Evolutionary conservation across 2,888 invertebrate genomes (phyloP).

Genomic region (Tortrix viridana): DNA sequence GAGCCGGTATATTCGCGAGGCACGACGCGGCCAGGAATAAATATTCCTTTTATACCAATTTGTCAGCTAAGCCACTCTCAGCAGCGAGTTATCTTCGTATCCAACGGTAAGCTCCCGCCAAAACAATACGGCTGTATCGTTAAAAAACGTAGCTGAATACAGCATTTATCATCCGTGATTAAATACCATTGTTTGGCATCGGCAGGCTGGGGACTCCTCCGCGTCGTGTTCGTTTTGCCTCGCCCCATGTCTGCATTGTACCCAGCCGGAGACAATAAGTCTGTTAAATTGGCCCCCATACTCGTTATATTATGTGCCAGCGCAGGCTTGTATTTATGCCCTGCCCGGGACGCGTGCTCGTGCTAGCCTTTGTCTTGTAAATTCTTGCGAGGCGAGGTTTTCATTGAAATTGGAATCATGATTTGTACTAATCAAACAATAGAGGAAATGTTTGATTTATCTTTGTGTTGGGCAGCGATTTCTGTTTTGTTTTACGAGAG

Average conservation of each 20-base stretch:
- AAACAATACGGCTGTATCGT: slow-evolving; percentile 83
- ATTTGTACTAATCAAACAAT: slow-evolving; percentile 39
- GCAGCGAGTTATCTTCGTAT: slow-evolving; percentile 81
- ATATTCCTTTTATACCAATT: slow-evolving; percentile 84
- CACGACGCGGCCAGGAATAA: slow-evolving; percentile 73
- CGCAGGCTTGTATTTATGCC: slow-evolving; percentile 67
- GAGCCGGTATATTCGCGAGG: slow-evolving; percentile 32
- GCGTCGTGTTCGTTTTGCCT: slow-evolving; percentile 74
- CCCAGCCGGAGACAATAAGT: slow-evolving; percentile 81
- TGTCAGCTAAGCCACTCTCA: slow-evolving; percentile 83
- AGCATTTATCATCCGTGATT: slow-evolving; percentile 84
- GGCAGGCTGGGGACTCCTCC: slow-evolving; percentile 73
- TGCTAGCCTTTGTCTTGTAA: slow-evolving; percentile 59
- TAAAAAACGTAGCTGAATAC: slow-evolving; percentile 83
- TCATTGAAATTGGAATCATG: slow-evolving; percentile 39
- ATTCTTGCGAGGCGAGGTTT: slow-evolving; percentile 54
- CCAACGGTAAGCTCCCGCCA: slow-evolving; percentile 82
- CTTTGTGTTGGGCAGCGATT: slow-evolving; percentile 12
- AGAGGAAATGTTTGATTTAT: slow-evolving; percentile 35
- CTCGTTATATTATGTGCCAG: slow-evolving; percentile 69
- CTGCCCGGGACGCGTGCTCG: slow-evolving; percentile 56
- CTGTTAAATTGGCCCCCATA: slow-evolving; percentile 82
- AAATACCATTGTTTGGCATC: slow-evolving; percentile 84
- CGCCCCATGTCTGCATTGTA: slow-evolving; percentile 76
- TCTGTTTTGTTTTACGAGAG: slow-evolving; percentile 1